Conservation (phyloP, 2,113 vertebrate genomes). For the Coryphaenoides rupestris region DNA sequence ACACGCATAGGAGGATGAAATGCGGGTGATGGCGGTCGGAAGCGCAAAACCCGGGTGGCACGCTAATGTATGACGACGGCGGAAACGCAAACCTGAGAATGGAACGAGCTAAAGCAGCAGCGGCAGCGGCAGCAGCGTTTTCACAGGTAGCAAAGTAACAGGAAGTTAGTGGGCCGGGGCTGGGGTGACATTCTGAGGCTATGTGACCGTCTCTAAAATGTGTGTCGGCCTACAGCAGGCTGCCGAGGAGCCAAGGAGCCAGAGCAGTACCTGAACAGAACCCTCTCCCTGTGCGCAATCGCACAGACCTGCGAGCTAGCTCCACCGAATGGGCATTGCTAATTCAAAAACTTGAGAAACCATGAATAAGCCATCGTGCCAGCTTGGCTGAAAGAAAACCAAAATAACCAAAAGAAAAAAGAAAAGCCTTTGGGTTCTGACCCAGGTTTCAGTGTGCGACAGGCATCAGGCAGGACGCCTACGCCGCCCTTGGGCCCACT, state of each 20-base stretch:
- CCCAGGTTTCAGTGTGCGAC: slow-evolving; percentile 9
- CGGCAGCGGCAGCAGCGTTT: no score
- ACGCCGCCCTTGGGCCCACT: slow-evolving; percentile 6
- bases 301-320: slow-evolving; percentile 16
- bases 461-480: slow-evolving; percentile 1
- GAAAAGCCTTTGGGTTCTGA: slow-evolving; percentile 1
- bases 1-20: slow-evolving; percentile 41
- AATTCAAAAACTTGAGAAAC: slow-evolving; percentile 20
- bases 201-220: slow-evolving; percentile 5
- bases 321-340: slow-evolving; percentile 9
- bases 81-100: neutral
- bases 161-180: neutral
- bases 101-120: neutral
- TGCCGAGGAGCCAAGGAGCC: slow-evolving; percentile 14
- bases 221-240: slow-evolving; percentile 15
- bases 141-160: neutral
- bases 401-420: neutral
- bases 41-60: slow-evolving; percentile 14
- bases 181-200: neutral
- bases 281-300: slow-evolving; percentile 10
- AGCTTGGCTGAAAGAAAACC: neutral
- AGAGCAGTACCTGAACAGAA: slow-evolving; percentile 4
- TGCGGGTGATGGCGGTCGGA: slow-evolving; percentile 26
- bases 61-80: slow-evolving; percentile 20
- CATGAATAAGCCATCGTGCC: slow-evolving; percentile 10